Evolutionary conservation across 2,888 invertebrate species (phyloP).

Genomic region (Tenthredo amoena): DNA sequence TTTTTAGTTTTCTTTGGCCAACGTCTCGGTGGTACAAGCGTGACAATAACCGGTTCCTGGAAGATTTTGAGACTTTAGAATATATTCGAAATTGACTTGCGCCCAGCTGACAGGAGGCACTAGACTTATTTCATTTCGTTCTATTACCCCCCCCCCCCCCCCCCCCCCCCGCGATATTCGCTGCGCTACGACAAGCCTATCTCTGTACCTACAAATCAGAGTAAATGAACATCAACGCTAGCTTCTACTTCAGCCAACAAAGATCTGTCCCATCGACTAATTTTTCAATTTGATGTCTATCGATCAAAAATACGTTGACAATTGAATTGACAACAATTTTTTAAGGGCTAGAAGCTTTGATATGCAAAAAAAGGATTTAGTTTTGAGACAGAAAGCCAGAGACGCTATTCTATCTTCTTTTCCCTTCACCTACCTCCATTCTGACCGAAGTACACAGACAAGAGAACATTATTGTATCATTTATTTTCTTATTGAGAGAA

Average conservation of each 20-base stretch:
- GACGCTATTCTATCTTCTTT: not conserved
- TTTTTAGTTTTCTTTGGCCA: conserved; percentile 73
- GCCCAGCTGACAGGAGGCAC: not conserved
- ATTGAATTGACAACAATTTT: not conserved
- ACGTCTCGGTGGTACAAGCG: conserved; percentile 73
- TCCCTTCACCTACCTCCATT: conserved; percentile 73
- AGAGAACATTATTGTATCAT: conserved; percentile 70
- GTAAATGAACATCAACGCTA: conserved; percentile 31
- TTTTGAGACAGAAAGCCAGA: not conserved
- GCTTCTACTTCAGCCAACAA: not conserved
- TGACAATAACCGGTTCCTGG: conserved; percentile 74
- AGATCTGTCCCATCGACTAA: not conserved
- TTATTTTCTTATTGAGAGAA: not conserved
- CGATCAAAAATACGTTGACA: not conserved
- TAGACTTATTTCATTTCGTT: not conserved
- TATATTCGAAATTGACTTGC: not conserved
- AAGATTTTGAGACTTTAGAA: conserved; percentile 57
- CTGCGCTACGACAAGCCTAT: conserved; percentile 10
- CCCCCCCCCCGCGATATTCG: not conserved
- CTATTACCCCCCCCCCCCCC: not conserved
- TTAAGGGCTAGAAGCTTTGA: not conserved
- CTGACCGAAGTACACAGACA: conserved; percentile 74
- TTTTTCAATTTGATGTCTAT: not conserved
- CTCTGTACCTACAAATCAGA: not conserved
- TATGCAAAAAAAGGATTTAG: not conserved